A percentile compares a stretch with the other conserved stretches of the same genome.
Conservation (phyloP, 1,140 invertebrate species). For the Bombus balteatus region DNA sequence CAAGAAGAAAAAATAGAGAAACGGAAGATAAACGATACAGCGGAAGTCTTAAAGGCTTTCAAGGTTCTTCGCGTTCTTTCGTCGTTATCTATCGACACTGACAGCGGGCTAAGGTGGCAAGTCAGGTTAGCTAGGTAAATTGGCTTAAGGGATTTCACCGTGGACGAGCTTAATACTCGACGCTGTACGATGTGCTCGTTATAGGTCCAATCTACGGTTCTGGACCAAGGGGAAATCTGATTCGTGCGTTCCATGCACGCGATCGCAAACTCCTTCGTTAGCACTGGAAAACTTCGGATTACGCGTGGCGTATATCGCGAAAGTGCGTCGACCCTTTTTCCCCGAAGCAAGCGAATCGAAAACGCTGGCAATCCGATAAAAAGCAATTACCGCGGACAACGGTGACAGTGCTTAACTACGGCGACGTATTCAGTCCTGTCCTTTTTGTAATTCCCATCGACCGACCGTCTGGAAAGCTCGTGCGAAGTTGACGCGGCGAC, state of each 20-base stretch:
- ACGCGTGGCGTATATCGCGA: background rate
- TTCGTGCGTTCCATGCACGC: slow-evolving; percentile 22
- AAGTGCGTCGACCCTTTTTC: background rate
- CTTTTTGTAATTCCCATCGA: background rate
- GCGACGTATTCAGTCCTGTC: background rate
- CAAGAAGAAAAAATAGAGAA: background rate
- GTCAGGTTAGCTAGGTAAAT: slow-evolving; percentile 74
- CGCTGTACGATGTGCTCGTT: slow-evolving; percentile 57
- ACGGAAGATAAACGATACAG: background rate
- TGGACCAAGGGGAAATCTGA: slow-evolving; percentile 24
- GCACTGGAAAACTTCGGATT: slow-evolving; percentile 26
- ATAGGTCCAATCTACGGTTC: slow-evolving; percentile 31
- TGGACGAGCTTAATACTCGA: slow-evolving; percentile 69
- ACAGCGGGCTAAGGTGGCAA: slow-evolving; percentile 53
- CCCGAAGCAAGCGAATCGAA: background rate
- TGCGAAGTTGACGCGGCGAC: background rate
- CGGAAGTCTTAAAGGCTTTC: slow-evolving; percentile 22
- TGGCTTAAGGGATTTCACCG: slow-evolving; percentile 77
- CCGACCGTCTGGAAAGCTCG: background rate
- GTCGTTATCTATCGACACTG: slow-evolving; percentile 63
- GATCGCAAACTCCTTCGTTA: slow-evolving; percentile 20
- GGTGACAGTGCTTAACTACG: slow-evolving; percentile 16
- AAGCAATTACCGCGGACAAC: slow-evolving; percentile 22
- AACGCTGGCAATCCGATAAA: slow-evolving; percentile 8
- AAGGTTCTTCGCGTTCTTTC: slow-evolving; percentile 38